Evolutionary conservation across 2,888 invertebrate species (phyloP).

Genomic region (Torymus tubicola): DNA sequence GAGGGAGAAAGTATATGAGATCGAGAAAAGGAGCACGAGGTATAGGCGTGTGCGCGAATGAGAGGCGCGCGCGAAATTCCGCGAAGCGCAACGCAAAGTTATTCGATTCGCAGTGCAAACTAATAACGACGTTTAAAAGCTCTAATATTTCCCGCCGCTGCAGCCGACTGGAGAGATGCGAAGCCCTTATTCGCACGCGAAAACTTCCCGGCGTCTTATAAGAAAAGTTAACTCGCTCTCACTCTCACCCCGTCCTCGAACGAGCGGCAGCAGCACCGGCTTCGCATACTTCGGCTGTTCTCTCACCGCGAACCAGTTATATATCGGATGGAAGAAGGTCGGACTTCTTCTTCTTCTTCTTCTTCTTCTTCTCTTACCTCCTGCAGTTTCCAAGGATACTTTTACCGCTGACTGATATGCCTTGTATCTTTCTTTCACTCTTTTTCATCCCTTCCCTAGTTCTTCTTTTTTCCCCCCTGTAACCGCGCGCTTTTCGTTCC

Average conservation of each 20-base stretch:
- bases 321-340: neutral
- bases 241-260: conserved; percentile 55
- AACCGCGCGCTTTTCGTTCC: neutral
- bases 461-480: neutral
- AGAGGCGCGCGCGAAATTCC: neutral
- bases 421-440: neutral
- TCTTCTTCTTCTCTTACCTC: conserved; percentile 13
- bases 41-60: neutral
- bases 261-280: neutral
- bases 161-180: conserved; percentile 59
- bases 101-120: conserved; percentile 70
- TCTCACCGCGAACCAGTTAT: conserved; percentile 13
- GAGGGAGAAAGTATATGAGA: no score
- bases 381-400: conserved; percentile 29
- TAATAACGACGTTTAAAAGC: conserved; percentile 73
- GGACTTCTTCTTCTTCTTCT: conserved; percentile 25
- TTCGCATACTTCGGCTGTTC: conserved; percentile 35
- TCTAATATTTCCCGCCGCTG: conserved; percentile 69
- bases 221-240: conserved; percentile 71
- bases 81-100: conserved; percentile 62
- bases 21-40: no score
- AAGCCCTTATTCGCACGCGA: conserved; percentile 68
- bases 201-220: conserved; percentile 74
- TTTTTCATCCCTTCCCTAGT: no score
- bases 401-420: conserved; percentile 35